phyloP scores from a whole-genome alignment of 1,140 invertebrate genomes.

The Proctacanthus coquilletti region DNA sequence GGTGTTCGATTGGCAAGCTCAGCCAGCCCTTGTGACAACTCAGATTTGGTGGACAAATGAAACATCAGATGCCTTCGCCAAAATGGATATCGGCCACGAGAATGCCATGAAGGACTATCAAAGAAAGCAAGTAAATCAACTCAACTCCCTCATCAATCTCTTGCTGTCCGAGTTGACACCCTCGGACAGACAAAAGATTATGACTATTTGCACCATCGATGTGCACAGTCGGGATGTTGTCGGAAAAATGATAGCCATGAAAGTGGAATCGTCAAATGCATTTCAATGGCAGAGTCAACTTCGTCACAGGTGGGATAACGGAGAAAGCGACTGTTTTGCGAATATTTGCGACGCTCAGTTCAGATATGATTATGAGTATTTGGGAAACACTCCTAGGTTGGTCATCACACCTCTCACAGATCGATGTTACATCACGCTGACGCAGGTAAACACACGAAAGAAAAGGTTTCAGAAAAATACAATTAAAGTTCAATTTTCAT shows the following conservation, averaged over 20 bases:
- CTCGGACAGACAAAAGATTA: constrained; percentile 84
- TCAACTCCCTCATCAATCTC: constrained; percentile 65
- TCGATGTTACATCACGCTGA: constrained; percentile 81
- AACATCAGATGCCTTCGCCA: constrained; percentile 73
- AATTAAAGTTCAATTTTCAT: constrained; percentile 7
- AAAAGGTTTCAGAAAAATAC: constrained; percentile 12
- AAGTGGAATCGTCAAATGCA: constrained; percentile 64
- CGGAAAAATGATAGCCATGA: constrained; percentile 61
- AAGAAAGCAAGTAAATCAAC: constrained; percentile 73
- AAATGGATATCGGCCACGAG: constrained; percentile 86
- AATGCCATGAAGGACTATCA: constrained; percentile 85
- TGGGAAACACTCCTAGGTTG: constrained; percentile 74
- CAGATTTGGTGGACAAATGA: constrained; percentile 94
- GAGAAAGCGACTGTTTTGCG: constrained; percentile 68
- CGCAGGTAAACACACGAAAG: constrained; percentile 49
- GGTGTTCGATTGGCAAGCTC: constrained; percentile 86
- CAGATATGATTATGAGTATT: constrained; percentile 86
- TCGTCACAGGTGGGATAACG: constrained; percentile 74
- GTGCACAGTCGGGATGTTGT: constrained; percentile 83
- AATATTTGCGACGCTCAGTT: constrained; percentile 88
- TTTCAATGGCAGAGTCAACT: constrained; percentile 89
- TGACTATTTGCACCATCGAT: constrained; percentile 91
- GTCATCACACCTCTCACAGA: constrained; percentile 84
- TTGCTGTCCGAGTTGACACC: constrained; percentile 63
- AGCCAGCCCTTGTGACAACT: constrained; percentile 68